A percentile compares a stretch with the other conserved stretches of the same genome.
Conservation (phyloP, 2,113 vertebrate genomes). For the Anarrhichthys ocellatus region DNA sequence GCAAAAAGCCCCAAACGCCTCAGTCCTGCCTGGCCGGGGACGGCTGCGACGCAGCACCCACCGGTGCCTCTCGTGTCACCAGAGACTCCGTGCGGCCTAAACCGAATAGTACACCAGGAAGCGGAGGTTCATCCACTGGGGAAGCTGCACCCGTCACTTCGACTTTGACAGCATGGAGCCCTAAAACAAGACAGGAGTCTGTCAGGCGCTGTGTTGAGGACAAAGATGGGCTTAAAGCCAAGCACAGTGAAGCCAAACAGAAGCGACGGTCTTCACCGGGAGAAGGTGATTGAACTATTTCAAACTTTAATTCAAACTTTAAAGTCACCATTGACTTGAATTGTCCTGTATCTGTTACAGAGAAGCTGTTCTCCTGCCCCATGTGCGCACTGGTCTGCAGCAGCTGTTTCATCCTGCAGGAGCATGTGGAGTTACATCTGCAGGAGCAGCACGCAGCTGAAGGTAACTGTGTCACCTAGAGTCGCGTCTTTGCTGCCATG, state of each 20-base stretch:
- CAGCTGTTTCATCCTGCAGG: conserved; percentile 73
- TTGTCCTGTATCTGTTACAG: conserved; percentile 51
- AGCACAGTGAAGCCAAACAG: conserved; percentile 57
- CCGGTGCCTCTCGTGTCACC: not conserved
- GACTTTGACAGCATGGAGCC: not conserved
- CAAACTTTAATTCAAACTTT: not conserved
- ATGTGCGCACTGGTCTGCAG: conserved; percentile 87
- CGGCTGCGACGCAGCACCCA: not conserved
- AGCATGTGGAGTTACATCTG: conserved; percentile 83
- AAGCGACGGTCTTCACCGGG: conserved; percentile 27
- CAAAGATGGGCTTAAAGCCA: not conserved
- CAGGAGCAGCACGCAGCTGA: conserved; percentile 48
- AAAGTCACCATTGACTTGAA: not conserved
- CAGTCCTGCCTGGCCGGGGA: not conserved
- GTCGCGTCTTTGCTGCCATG: not conserved
- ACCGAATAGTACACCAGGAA: not conserved
- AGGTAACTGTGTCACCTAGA: conserved; percentile 53
- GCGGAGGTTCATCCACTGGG: not conserved
- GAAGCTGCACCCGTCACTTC: not conserved
- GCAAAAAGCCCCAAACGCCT: not conserved
- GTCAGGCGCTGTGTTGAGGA: not conserved
- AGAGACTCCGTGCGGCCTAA: not conserved
- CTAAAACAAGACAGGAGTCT: not conserved
- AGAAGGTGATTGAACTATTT: conserved; percentile 47
- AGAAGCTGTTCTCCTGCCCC: conserved; percentile 86